Conservation (phyloP, 2,888 invertebrate genomes). For the Cantharis flavilabris region DNA sequence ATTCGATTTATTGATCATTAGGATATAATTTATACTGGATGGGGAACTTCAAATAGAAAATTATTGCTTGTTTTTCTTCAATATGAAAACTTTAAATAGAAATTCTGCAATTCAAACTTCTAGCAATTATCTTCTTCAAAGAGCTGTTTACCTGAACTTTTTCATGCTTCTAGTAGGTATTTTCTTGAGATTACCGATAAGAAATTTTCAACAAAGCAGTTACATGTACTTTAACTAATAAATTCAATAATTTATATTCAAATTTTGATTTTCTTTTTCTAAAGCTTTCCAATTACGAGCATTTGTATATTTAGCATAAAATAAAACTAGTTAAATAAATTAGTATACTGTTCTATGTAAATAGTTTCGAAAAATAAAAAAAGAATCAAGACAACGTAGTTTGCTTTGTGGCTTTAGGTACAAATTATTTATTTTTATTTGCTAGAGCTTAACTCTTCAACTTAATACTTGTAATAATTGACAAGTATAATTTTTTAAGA, state of each 20-base stretch:
- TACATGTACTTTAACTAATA: neutral
- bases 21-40: neutral
- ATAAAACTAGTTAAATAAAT: too few relatives aligned
- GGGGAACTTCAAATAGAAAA: neutral
- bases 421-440: too few relatives aligned
- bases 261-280: neutral
- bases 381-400: too few relatives aligned
- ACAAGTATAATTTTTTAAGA: too few relatives aligned
- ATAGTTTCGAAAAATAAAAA: too few relatives aligned
- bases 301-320: too few relatives aligned
- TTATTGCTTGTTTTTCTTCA: neutral
- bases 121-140: neutral
- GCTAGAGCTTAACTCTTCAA: too few relatives aligned
- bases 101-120: neutral
- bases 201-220: neutral
- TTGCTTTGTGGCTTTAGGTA: too few relatives aligned
- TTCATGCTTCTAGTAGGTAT: neutral
- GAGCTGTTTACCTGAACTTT: neutral
- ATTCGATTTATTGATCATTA: neutral
- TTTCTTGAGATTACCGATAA: neutral
- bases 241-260: neutral
- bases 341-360: too few relatives aligned
- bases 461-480: too few relatives aligned
- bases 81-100: neutral
- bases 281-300: neutral